Evolutionary conservation across 2,888 invertebrate species (phyloP).

Genomic region (Apodemia mormo): DNA sequence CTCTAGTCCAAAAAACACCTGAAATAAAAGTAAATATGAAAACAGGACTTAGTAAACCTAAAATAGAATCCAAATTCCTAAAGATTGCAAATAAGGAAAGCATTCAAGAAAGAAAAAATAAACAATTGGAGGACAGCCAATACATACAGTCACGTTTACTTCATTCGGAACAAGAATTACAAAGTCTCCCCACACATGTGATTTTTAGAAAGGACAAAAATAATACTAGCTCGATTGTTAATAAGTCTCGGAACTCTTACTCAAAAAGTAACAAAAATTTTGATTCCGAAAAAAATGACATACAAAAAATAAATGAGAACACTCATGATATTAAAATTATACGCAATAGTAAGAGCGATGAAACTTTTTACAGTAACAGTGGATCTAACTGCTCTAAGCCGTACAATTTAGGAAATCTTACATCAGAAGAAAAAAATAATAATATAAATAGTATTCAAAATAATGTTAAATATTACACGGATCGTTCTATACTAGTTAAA

Average conservation of each 20-base stretch:
- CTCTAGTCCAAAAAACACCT: background rate
- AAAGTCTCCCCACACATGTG: background rate
- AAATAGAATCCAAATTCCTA: background rate
- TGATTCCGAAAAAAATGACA: background rate
- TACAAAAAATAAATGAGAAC: background rate
- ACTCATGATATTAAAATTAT: slow-evolving; percentile 31
- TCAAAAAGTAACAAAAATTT: background rate
- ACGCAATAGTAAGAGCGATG: slow-evolving; percentile 50
- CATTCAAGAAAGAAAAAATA: background rate
- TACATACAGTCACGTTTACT: background rate
- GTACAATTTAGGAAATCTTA: slow-evolving; percentile 25
- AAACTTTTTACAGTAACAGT: slow-evolving; percentile 37
- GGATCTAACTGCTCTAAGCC: slow-evolving; percentile 20
- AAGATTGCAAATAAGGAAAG: background rate
- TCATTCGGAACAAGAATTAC: background rate
- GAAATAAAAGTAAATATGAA: background rate
- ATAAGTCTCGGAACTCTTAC: background rate
- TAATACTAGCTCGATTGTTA: background rate
- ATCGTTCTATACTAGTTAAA: slow-evolving; percentile 49
- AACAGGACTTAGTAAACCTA: background rate
- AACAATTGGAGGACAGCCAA: background rate
- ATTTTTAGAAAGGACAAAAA: background rate
- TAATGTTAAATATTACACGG: slow-evolving; percentile 10
- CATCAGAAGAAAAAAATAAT: slow-evolving; percentile 20
- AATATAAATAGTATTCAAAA: background rate